A percentile compares a stretch with the other conserved stretches of the same genome.
phyloP scores from a whole-genome alignment of 2,113 vertebrate genomes.

The Gavia stellata region DNA sequence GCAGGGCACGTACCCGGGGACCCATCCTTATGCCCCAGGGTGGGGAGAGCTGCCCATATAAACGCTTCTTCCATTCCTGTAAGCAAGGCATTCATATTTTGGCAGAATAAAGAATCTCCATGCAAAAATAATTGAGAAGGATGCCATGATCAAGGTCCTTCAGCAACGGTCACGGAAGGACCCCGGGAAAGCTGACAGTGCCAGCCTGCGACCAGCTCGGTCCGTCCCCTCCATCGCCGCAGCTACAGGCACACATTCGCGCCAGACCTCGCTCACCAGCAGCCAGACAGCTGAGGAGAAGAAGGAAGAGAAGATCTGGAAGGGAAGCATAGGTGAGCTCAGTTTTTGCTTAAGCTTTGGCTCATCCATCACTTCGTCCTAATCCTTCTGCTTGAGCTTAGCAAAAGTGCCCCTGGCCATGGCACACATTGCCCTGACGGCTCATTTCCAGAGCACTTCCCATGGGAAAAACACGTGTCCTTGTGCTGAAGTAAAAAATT shows the following conservation, averaged over 20 bases:
- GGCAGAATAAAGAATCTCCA: slow-evolving; percentile 87
- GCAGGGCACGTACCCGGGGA: not conserved
- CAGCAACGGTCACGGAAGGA: slow-evolving; percentile 84
- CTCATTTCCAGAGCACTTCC: not conserved
- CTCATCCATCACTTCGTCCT: not conserved
- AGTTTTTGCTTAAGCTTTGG: not conserved
- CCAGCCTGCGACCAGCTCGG: slow-evolving; percentile 76
- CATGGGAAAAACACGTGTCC: not conserved
- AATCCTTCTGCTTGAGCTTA: not conserved
- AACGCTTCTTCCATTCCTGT: not conserved
- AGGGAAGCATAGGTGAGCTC: slow-evolving; percentile 77
- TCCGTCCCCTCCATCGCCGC: slow-evolving; percentile 78
- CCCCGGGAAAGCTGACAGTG: slow-evolving; percentile 62
- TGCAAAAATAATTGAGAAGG: slow-evolving; percentile 88
- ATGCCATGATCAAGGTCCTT: slow-evolving; percentile 88
- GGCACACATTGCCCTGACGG: fast-evolving
- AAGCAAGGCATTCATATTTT: not conserved
- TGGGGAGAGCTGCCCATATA: not conserved
- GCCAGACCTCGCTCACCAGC: slow-evolving; percentile 80
- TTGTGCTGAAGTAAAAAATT: not conserved
- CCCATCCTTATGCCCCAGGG: not conserved
- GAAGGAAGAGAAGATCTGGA: slow-evolving; percentile 78
- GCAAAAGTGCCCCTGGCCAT: not conserved
- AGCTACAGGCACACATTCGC: slow-evolving; percentile 64
- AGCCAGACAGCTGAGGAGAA: slow-evolving; percentile 75